Base-by-base conservation (phyloP, 1,140 invertebrate genomes). In the Zophobas morio region DNA sequence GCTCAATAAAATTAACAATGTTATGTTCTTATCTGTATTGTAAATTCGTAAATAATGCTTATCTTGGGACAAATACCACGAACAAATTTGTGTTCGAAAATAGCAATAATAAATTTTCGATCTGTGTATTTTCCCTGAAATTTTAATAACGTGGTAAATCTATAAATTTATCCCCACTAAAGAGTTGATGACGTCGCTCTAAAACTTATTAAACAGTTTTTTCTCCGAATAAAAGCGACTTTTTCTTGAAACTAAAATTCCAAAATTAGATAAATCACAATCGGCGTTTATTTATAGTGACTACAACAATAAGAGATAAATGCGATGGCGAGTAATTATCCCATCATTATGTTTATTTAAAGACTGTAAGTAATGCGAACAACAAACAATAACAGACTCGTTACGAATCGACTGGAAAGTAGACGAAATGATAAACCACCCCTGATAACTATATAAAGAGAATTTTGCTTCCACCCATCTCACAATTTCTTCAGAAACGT, bases 251-350 rank as follows among this genome's bases (percentile, higher is more conserved):
- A 40, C 60, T 39, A 1, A 32, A 6, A 42, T 42, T 46, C 39
- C 37, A 46, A 66, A 42, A 42, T 66, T 42, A 66, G 60, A 66
- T 66, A 66, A 66, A 46, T 32, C 20, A 66, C 42, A 66, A 66
- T 66, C 60, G 1, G 8, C 32, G 8, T 42, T 66, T 66, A 66
- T 66, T 66, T 66, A 66, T 66, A 66, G 60, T 32, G 42, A 66
- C n/a, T 66, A 66, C 33, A 66, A 66, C 39, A 66, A 66, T 66
- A 66, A 32, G 36, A 66, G 60, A 66, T 66, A 66, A 66, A 6
- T 32, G 39, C 0, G n/a, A 47, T 2, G 4, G 40, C 40, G 34
- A 60, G 40, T 66, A 47, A 66, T 66, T 66, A 33, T 37, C 1
- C 37, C 36, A 39, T 6, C 5, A 8, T 51, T 4, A 51, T 66